Evolutionary conservation across 2,888 invertebrate genomes (phyloP), one percentile per base, ranked within the genome.

Genomic region (Mantis religiosa): DNA sequence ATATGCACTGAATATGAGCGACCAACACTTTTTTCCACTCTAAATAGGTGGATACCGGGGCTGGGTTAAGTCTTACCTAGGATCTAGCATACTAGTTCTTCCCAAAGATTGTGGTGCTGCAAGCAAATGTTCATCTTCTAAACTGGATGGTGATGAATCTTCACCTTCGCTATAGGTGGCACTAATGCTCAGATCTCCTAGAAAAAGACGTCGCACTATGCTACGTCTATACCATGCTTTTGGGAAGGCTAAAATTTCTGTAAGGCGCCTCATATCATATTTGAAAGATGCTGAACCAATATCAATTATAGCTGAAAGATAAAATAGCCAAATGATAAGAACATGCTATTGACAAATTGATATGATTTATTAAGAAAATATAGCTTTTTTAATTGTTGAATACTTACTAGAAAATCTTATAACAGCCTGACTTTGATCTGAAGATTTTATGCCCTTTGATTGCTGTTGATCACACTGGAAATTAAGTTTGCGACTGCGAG

Each of bases 181-280:
- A 27, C 93, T 93, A 82, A 93, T 95, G 92, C 97, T 97, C 89
- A 98, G 95, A 93, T 99, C 99, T 0, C 99, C 99, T 87, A 99
- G 95, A 93, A 99, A 99, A 92, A 99, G 95, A 34, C 98, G 94
- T 12, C 98, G 95, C 47, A 99, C 98, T 92, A 99, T 98, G 91
- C 97, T 97, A 82, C 98, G 95, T 3, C 99, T 94, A 93, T 99
- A 99, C 99, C 99, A 99, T 25, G 99, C 99, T 93, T 98, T 98
- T 0, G 99, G 99, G 93, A 99, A 99, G 0, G 99, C 98, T 89
- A 99, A 94, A 92, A 99, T 99, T 94, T 99, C 99, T 0, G 98
- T 97, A 90, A 99, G 94, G 0, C 99, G 95, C 81, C 99, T 95
- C 99, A 99, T 99, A 93, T 99, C 99, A 93, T 99, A 99, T 92